Evolutionary conservation across 2,888 invertebrate genomes (phyloP).

Genomic region (Schizotus pectinicornis): DNA sequence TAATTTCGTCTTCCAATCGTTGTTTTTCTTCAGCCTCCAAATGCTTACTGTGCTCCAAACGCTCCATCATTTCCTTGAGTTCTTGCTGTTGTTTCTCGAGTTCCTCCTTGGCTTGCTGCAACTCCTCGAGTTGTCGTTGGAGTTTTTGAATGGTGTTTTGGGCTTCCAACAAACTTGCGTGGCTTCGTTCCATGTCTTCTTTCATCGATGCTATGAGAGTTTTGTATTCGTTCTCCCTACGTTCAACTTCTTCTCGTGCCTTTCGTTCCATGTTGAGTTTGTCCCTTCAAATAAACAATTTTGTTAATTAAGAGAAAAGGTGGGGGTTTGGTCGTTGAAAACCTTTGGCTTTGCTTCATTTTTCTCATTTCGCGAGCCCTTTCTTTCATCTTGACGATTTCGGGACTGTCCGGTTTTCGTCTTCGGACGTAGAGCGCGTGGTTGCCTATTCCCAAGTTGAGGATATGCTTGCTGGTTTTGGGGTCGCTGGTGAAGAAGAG

Average conservation of each 20-base stretch:
- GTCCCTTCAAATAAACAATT: slow-evolving; percentile 64
- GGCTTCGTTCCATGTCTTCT: slow-evolving; percentile 90
- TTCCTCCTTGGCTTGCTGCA: slow-evolving; percentile 89
- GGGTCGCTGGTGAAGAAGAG: slow-evolving; percentile 96
- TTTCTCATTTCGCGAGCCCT: slow-evolving; percentile 94
- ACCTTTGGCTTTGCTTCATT: slow-evolving; percentile 90
- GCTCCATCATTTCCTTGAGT: slow-evolving; percentile 86
- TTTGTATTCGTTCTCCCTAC: slow-evolving; percentile 93
- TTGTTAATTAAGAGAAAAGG: not conserved
- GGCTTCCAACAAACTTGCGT: slow-evolving; percentile 74
- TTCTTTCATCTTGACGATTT: slow-evolving; percentile 99
- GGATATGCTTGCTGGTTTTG: slow-evolving; percentile 95
- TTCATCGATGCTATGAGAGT: slow-evolving; percentile 87
- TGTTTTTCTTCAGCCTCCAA: slow-evolving; percentile 84
- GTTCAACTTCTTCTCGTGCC: slow-evolving; percentile 93
- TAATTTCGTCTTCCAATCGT: slow-evolving; percentile 88
- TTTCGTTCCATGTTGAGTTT: slow-evolving; percentile 89
- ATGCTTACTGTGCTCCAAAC: slow-evolving; percentile 88
- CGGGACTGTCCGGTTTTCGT: slow-evolving; percentile 97
- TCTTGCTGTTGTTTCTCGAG: slow-evolving; percentile 84
- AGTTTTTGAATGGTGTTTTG: slow-evolving; percentile 82
- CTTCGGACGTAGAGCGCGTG: slow-evolving; percentile 98
- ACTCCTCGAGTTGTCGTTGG: slow-evolving; percentile 86
- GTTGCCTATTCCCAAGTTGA: slow-evolving; percentile 99
- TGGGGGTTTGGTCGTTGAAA: not conserved